Evolutionary conservation across 2,797 vertebrate species (phyloP), one percentile per base, ranked within the genome.

Genomic region (Danio tinwini): DNA sequence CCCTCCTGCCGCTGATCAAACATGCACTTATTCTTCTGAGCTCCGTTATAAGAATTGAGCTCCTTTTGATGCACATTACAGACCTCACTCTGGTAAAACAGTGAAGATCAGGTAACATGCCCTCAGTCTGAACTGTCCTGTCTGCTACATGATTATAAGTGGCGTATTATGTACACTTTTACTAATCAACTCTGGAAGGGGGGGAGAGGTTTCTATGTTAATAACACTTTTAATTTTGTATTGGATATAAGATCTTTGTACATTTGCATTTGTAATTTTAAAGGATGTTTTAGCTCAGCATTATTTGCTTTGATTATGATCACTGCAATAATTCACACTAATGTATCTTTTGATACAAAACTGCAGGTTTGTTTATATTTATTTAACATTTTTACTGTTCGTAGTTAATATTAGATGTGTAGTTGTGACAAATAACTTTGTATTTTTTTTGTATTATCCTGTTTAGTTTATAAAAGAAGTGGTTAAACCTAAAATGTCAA

Each of bases 1-100:
- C 96, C 96, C 5, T 92, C 93, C 13, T 86, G 47, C 69, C 86
- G 76, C 86, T 94, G 65, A 93, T 85, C 67, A 50, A 37, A 69
- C 53, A 59, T 39, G 16, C 10, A 74, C 1, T 49, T 5, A 16
- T 8, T 14, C 10, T n/a, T n/a, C 14, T 53, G 47, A 44, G 39
- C 39, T 70, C 14, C 61, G 19, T 44, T 6, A 56, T 39, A n/a
- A 56, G 69, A 58, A 56, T 44, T 9, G 0, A 37, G 53, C n/a
- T 29, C 13, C 19, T 19, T 19, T 56, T 55, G 11, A 11, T 55
- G n/a, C 37, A 71, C 37, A 12, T 0, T 55, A 16, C n/a, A 64
- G 16, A 55, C 9, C 8, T 44, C 63, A 90, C 78, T 89, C 90
- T 80, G 89, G 21, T 7, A 45, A 58, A 50, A 56, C 5, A 29